Evolutionary conservation across 2,113 vertebrate species (phyloP).

Genomic region (Lethenteron reissneri): DNA sequence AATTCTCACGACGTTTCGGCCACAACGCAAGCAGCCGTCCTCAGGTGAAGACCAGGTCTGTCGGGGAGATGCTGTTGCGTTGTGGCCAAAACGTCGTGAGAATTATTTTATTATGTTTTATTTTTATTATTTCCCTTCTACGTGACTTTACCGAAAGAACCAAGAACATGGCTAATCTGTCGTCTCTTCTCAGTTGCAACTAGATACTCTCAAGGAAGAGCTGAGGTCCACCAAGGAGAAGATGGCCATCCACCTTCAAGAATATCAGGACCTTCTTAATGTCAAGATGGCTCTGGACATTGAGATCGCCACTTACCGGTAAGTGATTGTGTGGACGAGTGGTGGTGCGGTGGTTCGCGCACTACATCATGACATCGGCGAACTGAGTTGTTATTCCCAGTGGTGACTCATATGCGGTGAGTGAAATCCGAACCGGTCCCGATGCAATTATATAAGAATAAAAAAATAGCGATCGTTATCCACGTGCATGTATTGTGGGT

Average conservation of each 20-base stretch:
- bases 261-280: conserved; percentile 35
- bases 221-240: conserved; percentile 27
- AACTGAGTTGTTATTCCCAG: neutral
- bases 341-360: too few relatives aligned
- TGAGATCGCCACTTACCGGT: conserved; percentile 39
- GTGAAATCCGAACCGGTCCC: neutral
- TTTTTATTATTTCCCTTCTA: too few relatives aligned
- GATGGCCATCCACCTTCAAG: conserved; percentile 27
- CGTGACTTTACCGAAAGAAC: too few relatives aligned
- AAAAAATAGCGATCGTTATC: neutral
- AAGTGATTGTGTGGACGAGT: neutral
- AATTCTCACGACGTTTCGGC: too few relatives aligned
- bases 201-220: conserved; percentile 20
- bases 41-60: too few relatives aligned
- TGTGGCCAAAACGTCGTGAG: too few relatives aligned
- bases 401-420: neutral
- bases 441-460: neutral
- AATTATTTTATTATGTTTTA: too few relatives aligned
- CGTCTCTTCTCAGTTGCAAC: conserved; percentile 17
- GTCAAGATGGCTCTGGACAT: conserved; percentile 37
- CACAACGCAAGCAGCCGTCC: too few relatives aligned
- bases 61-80: too few relatives aligned
- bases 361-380: neutral
- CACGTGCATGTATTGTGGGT: neutral
- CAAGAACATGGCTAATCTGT: neutral